Base-by-base conservation (phyloP, 1,140 invertebrate species). In the Belonocnema kinseyi region DNA sequence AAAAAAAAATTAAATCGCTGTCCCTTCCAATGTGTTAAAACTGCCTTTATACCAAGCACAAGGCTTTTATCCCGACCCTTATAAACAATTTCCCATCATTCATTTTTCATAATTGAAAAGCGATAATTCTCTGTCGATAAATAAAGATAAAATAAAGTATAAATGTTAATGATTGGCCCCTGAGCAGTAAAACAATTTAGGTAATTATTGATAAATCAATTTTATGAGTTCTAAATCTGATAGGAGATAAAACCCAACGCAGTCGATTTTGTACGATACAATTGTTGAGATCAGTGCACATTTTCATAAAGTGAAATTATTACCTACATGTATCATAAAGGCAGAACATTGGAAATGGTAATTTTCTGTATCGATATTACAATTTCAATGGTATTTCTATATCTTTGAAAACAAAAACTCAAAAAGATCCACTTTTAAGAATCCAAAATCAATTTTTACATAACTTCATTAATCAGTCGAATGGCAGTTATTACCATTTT, bases 181-280 rank as follows among this genome's bases (percentile, higher is more conserved):
- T 61, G 12, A 61, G 58, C 26, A 3, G 12, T 61, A 33, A 61
- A 61, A 16, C 58, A 61, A 40, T 33, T 61, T 61, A 61, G 26
- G 11, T 61, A 61, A 61, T 61, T 61, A 40, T 26, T 61, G 58
- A 61, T 61, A 33, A 61, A 61, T 61, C 58, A 61, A 14, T 61
- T 14, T 61, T 61, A 61, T 61, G 58, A 33, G 21, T 61, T 33
- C 12, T 14, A 61, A 12, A 61, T 33, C 12, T 40, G 33, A 61
- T 61, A 61, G 58, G 21, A 61, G 21, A 40, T 61, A 61, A 19
- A 16, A 61, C 33, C 21, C 11, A 61, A 61, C 40, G 58, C 26
- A 61, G 10, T 40, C 21, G 26, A 61, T 16, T 61, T 33, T 33
- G 26, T 61, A 33, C 33, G 58, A 33, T 19, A 61, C 40, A 46